Base-by-base conservation (phyloP, 2,888 invertebrate genomes). In the Plebejus melissa region DNA sequence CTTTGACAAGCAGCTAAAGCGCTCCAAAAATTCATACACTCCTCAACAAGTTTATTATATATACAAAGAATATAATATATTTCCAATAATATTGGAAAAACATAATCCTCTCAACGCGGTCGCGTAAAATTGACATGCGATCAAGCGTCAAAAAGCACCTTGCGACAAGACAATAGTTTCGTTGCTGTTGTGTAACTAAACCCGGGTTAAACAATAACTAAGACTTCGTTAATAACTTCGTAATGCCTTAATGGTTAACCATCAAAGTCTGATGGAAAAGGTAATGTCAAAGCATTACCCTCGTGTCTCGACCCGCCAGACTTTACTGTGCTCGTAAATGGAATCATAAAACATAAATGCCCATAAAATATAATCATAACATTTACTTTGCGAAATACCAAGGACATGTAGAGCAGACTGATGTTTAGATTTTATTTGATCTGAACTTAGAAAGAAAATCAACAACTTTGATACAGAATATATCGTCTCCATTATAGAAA, bases 201-300 rank as follows among this genome's bases (percentile, higher is more conserved):
- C 65, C 32, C 65, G 32, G 32, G 60, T 28, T 16, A 65, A 65
- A 65, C 60, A 65, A 36, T 65, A 65, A 65, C 32, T 16, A 6
- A 65, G 60, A 60, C 60, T 65, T 65, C 22, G 65, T 65, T 65
- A 65, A 65, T 65, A 65, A 65, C 65, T 16, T 13, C 13, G 13
- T 36, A 65, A 65, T 65, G 65, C 32, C 32, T 32, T 65, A 65
- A 65, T 65, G 65, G 65, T 32, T 65, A 65, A 36, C 65, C 65
- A 65, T 65, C 65, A 65, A 65, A 65, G 32, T 32, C 65, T 65
- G 65, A 65, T 65, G 65, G 65, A 65, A 65, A 65, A 32, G 65
- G 65, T 65, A 65, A 65, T 65, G 65, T 65, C 65, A 65, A 65
- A 65, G 32, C 32, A 65, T 32, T 65, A 65, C 32, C 32, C 11